Conservation (phyloP, 2,888 invertebrate species). For the Deroplatys truncata region DNA sequence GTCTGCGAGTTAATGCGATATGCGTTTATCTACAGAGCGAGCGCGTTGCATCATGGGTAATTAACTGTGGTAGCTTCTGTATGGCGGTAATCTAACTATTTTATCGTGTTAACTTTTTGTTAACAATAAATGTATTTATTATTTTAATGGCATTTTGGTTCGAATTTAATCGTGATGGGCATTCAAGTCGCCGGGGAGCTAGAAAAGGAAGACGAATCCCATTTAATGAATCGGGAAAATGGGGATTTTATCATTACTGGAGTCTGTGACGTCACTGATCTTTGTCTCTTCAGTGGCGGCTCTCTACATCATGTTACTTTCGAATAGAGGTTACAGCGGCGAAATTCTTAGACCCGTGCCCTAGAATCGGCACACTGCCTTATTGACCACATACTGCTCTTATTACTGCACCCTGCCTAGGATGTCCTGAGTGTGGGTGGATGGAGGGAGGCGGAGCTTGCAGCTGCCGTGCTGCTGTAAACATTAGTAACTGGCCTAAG, state of each 20-base stretch:
- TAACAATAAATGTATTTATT: neutral
- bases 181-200: neutral
- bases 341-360: too few relatives aligned
- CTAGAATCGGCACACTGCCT: too few relatives aligned
- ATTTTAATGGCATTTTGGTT: neutral
- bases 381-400: too few relatives aligned
- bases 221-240: neutral
- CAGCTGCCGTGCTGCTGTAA: too few relatives aligned
- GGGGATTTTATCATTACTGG: neutral
- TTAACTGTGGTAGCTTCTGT: slow-evolving; percentile 24
- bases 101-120: slow-evolving; percentile 22
- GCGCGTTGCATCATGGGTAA: neutral
- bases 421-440: too few relatives aligned
- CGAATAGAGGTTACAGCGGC: too few relatives aligned
- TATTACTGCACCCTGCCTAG: too few relatives aligned
- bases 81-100: slow-evolving; percentile 22
- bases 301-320: too few relatives aligned
- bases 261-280: neutral
- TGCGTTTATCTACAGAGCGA: too few relatives aligned
- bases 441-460: too few relatives aligned
- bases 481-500: too few relatives aligned
- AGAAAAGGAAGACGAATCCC: neutral
- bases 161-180: neutral
- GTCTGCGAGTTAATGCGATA: neutral
- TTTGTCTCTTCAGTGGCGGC: neutral